Evolutionary conservation across 2,113 vertebrate species (phyloP), one percentile per base, ranked within the genome.

Genomic region (Garra rufa): DNA sequence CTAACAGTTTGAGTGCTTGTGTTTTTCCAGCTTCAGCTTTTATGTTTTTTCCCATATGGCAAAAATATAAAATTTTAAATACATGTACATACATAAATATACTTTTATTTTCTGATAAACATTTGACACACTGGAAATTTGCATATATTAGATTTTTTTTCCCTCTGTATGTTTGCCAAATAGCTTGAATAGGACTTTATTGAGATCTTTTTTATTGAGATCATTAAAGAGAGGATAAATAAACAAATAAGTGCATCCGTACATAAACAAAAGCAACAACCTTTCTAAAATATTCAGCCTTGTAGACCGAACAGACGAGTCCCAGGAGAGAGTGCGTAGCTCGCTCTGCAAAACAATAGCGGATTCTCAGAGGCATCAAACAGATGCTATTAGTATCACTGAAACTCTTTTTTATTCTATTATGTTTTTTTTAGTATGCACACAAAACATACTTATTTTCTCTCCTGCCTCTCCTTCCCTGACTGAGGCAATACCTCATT

Each of bases 181-280:
- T 57, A 10, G 65, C 9, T 69, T 69, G 9, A 69, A 69, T 21
- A 11, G 9, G 38, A 41, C 21, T 19, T 69, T n/a, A n/a, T n/a
- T n/a, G n/a, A n/a, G n/a, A n/a, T n/a, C n/a, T n/a, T n/a, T n/a
- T n/a, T n/a, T n/a, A n/a, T 14, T 10, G 46, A 52, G 26, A 76
- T 50, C 46, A 76, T 52, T 19, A 21, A 76, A 19, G 7, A 43
- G 10, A 10, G 7, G 13, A 38, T 65, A 21, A 65, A 46, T 13
- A 80, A 65, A 46, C 57, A 79, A 59, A 41, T 19, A 43, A 17
- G 28, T 52, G 11, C 5, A 34, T 15, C 3, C 0, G 1, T 52
- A 21, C 34, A 79, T 44, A 79, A 21, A 81, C 34, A 81, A 67
- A 81, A 81, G n/a, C 78, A 67, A 43, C 9, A 50, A 81, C 41